Evolutionary conservation across 2,113 vertebrate genomes (phyloP).

Genomic region (Sander vitreus): DNA sequence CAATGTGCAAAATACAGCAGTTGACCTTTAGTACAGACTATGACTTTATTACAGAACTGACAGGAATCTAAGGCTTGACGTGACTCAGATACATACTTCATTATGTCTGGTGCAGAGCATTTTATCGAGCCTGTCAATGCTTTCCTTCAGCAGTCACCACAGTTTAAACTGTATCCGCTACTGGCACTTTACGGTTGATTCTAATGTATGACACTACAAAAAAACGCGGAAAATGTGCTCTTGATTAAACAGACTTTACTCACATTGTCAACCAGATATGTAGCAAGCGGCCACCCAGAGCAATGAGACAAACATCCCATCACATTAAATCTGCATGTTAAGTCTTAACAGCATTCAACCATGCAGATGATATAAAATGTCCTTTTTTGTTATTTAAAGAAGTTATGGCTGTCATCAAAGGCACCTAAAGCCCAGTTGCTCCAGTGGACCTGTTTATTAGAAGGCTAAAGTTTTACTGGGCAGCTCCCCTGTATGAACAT

Average conservation of each 20-base stretch:
- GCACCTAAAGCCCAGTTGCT: conserved; percentile 23
- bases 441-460: conserved; percentile 29
- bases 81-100: not conserved
- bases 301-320: not conserved
- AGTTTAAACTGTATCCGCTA: not conserved
- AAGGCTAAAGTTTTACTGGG: conserved; percentile 11
- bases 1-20: not conserved
- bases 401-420: conserved; percentile 6
- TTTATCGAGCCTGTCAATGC: not conserved
- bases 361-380: not conserved
- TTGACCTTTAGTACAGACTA: not conserved
- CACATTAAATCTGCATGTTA: not conserved
- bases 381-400: not conserved
- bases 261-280: not conserved
- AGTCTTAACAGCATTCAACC: not conserved
- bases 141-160: not conserved
- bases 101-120: not conserved
- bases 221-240: not conserved
- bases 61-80: no score
- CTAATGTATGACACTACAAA: not conserved
- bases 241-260: not conserved
- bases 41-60: not conserved
- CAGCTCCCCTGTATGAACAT: not conserved
- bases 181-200: not conserved
- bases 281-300: not conserved